Base-by-base conservation (phyloP, 2,797 vertebrate genomes). In the Sebastiscus albofasciatus region DNA sequence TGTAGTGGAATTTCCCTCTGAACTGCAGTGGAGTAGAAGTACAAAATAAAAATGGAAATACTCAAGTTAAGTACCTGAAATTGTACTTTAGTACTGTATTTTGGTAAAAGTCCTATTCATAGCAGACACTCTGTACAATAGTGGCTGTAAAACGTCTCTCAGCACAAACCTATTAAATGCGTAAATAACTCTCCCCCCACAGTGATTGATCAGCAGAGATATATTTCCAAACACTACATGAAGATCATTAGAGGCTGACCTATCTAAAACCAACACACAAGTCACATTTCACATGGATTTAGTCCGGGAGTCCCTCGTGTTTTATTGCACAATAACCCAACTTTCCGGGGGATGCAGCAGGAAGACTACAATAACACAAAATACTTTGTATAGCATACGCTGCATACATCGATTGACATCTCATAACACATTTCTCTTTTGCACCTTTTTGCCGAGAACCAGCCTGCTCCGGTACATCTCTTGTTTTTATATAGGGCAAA, bases 261-360 rank as follows among this genome's bases (percentile, higher is more conserved):
- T 4, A 70, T 26, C 31, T 22, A 52, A 82, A 81, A 70, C n/a
- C 58, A 79, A 13, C 16, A 79, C 31, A 68, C 22, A 56, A 73
- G 39, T 69, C 56, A 81, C 42, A 79, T 27, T 33, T 68, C 46
- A 87, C 67, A 77, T 8, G 9, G 49, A 60, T 74, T 65, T 75
- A 90, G 85, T 90, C 87, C 90, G 86, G 86, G 91, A 95, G 91
- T 93, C 93, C 93, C 88, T 93, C 86, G 49, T 90, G 86, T 92
- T 95, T 95, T 94, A 95, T 95, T 95, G 93, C 94, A 95, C 94
- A 93, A 91, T 92, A 90, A 94, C 90, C 92, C 92, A 95, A 92
- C 88, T 92, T 91, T 33, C 85, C 71, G 91, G 79, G 90, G 82
- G 89, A 90, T 90, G 90, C 92, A 94, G 91, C 93, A 91, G 93